Percentiles rank a stretch among this genome's conserved stretches.
Conservation (phyloP, 2,797 vertebrate genomes). For the Micromesistius poutassou region DNA sequence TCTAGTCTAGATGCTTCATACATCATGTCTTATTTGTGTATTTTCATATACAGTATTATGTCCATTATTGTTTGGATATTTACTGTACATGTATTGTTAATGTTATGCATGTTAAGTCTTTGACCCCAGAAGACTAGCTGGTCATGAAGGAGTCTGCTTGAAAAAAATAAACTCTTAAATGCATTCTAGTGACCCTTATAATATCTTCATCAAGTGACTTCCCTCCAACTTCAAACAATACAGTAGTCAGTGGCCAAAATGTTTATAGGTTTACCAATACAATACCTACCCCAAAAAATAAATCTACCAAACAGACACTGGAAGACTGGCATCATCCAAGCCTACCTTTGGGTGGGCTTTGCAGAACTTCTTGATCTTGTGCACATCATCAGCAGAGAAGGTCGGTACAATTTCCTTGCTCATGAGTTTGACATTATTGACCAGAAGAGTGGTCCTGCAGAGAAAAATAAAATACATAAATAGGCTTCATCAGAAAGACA, state of each 20-base stretch:
- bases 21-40: too few relatives aligned
- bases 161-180: too few relatives aligned
- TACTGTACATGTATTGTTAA: background rate
- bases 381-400: constrained; percentile 70
- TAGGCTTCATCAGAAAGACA: background rate
- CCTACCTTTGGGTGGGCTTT: constrained; percentile 76
- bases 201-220: background rate
- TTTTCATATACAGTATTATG: background rate
- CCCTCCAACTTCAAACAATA: background rate
- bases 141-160: background rate
- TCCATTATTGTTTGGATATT: background rate
- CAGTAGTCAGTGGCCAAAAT: background rate
- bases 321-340: constrained; percentile 23
- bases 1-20: background rate
- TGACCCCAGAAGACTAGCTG: background rate
- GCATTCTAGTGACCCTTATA: background rate
- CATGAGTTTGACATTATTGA: constrained; percentile 77
- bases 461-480: background rate
- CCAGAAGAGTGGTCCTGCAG: constrained; percentile 59
- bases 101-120: too few relatives aligned
- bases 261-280: background rate
- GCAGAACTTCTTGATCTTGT: constrained; percentile 82
- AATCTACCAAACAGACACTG: too few relatives aligned
- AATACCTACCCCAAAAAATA: background rate
- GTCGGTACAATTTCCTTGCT: constrained; percentile 71